These are phyloP conservation scores for Neotragus pygmaeus DNA, from an alignment of 2,113 vertebrate genomes.

Conservation along the genomic window DNA sequence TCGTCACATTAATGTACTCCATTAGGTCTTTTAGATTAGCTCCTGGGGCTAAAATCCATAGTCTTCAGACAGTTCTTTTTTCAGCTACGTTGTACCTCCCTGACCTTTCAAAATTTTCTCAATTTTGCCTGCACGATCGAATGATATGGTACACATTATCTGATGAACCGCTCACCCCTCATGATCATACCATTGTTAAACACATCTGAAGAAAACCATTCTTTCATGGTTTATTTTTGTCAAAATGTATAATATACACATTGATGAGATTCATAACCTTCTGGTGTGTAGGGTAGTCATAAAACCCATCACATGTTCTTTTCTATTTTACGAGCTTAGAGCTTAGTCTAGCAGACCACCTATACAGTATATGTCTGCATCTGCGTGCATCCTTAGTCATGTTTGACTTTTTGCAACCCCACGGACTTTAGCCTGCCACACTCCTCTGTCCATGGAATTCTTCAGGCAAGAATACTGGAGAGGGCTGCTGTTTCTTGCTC, in stretches of 20 bases:
- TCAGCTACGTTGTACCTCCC: neutral
- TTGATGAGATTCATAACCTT: neutral
- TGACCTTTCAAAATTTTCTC: slow-evolving; percentile 20
- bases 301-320: neutral
- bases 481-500: neutral
- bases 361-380: neutral
- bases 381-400: neutral
- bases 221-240: slow-evolving; percentile 1
- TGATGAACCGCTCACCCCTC: neutral
- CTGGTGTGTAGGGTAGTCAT: neutral
- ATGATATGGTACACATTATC: neutral
- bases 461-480: neutral
- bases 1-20: slow-evolving; percentile 32
- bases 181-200: neutral
- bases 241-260: neutral
- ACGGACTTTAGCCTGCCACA: neutral
- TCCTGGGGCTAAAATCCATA: slow-evolving; percentile 42
- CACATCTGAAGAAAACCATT: neutral
- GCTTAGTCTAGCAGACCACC: neutral
- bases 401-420: neutral
- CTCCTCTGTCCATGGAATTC: neutral
- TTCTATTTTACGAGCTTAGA: slow-evolving; percentile 13
- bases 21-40: slow-evolving; percentile 44
- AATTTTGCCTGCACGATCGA: neutral
- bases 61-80: slow-evolving; percentile 6